phyloP scores from a whole-genome alignment of 2,113 vertebrate species.

The Oostethus manadensis region DNA sequence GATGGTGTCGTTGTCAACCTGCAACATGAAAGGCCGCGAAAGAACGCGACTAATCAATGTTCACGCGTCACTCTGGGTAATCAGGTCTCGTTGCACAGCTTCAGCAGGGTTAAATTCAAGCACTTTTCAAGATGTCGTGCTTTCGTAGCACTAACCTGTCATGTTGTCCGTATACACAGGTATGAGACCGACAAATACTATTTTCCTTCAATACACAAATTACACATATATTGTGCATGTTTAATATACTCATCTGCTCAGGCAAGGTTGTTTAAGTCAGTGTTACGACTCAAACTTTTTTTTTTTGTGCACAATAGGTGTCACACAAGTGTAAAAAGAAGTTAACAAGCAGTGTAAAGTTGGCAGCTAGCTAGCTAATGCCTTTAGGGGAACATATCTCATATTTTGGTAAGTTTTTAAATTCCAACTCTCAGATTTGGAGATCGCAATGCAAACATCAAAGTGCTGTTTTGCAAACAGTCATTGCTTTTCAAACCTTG shows the following conservation, averaged over 20 bases:
- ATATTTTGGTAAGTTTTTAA: background rate
- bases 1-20: slow-evolving; percentile 96
- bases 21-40: slow-evolving; percentile 19
- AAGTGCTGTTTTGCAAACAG: no score
- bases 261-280: no score
- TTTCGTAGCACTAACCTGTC: background rate
- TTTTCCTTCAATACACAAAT: no score
- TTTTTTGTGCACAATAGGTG: background rate
- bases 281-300: background rate
- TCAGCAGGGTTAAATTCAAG: background rate
- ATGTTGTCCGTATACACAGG: background rate
- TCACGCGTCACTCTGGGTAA: background rate
- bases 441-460: no score
- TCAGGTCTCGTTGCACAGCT: background rate
- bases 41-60: background rate
- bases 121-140: background rate
- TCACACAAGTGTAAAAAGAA: background rate
- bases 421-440: background rate
- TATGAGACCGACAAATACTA: background rate
- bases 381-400: no score
- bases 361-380: no score
- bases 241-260: no score
- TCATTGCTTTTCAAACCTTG: no score
- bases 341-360: background rate
- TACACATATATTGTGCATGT: no score